Percentiles rank a stretch among this genome's conserved stretches.
These are phyloP conservation scores for Formica aserva DNA, from an alignment of 2,888 invertebrate genomes.

Conservation along the genomic window DNA sequence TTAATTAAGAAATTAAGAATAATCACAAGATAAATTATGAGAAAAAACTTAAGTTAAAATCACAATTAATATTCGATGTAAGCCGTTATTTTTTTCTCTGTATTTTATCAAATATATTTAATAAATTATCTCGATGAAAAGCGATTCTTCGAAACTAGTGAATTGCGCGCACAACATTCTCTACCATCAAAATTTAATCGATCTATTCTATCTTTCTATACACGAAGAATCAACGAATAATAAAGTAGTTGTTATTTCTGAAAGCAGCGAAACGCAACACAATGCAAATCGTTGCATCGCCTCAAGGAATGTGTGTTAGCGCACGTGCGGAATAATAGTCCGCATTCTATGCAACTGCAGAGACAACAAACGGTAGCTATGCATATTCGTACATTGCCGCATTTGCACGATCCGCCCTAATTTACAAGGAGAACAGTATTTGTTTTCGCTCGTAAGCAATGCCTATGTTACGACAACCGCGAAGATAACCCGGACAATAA, in stretches of 20 bases:
- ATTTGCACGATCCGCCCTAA: conserved; percentile 50
- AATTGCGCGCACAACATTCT: conserved; percentile 10
- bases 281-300: conserved; percentile 39
- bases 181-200: conserved; percentile 20
- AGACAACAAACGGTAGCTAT: conserved; percentile 61
- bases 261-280: conserved; percentile 49
- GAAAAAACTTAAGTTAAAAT: not conserved
- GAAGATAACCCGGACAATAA: conserved; percentile 44
- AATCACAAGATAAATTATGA: not conserved
- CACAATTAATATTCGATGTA: not conserved
- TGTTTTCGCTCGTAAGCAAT: conserved; percentile 38
- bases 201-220: not conserved
- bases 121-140: not conserved
- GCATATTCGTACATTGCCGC: conserved; percentile 39
- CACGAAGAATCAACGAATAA: conserved; percentile 3
- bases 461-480: conserved; percentile 19
- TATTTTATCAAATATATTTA: not conserved
- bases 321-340: conserved; percentile 38
- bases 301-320: conserved; percentile 57
- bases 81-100: not conserved
- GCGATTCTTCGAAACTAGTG: not conserved
- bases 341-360: conserved; percentile 27
- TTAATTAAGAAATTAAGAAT: not conserved
- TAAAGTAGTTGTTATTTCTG: conserved; percentile 42
- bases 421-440: conserved; percentile 35